A percentile compares a stretch with the other conserved stretches of the same genome.
These are phyloP conservation scores for Merodon equestris DNA, from an alignment of 2,888 invertebrate genomes.

Conservation along the genomic window DNA sequence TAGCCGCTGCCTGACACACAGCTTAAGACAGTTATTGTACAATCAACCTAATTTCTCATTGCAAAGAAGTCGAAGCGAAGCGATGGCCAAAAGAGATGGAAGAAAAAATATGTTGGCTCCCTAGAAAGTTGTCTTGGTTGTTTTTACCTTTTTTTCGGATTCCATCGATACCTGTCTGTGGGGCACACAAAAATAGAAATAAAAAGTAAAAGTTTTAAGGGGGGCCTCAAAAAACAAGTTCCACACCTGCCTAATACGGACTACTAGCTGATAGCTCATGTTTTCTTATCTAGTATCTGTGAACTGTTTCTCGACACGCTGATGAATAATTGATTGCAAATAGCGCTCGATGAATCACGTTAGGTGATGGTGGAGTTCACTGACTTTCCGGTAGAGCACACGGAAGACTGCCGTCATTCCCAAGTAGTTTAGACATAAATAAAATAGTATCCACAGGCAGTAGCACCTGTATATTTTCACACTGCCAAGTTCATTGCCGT, in stretches of 20 bases:
- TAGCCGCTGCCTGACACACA: too few species aligned
- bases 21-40: constrained; percentile 2
- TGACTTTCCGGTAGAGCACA: constrained; percentile 34
- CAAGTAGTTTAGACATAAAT: constrained; percentile 1
- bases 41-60: constrained; percentile 33
- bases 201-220: constrained; percentile 53
- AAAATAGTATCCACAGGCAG: neutral
- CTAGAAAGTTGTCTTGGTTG: constrained; percentile 35
- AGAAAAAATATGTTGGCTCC: constrained; percentile 19
- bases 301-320: constrained; percentile 23
- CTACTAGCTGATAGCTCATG: constrained; percentile 21
- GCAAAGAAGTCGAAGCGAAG: neutral
- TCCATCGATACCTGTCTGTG: constrained; percentile 4
- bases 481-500: constrained; percentile 48
- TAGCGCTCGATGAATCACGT: constrained; percentile 9
- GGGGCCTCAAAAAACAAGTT: neutral
- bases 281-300: constrained; percentile 31
- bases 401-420: too few species aligned
- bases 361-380: constrained; percentile 19
- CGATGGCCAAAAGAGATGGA: neutral
- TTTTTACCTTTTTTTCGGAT: constrained; percentile 7
- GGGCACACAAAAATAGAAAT: constrained; percentile 25
- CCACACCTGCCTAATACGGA: constrained; percentile 42
- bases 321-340: constrained; percentile 51
- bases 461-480: constrained; percentile 31